These are phyloP conservation scores for Cervus canadensis DNA, from an alignment of 2,113 vertebrate species.

Conservation along the genomic window DNA sequence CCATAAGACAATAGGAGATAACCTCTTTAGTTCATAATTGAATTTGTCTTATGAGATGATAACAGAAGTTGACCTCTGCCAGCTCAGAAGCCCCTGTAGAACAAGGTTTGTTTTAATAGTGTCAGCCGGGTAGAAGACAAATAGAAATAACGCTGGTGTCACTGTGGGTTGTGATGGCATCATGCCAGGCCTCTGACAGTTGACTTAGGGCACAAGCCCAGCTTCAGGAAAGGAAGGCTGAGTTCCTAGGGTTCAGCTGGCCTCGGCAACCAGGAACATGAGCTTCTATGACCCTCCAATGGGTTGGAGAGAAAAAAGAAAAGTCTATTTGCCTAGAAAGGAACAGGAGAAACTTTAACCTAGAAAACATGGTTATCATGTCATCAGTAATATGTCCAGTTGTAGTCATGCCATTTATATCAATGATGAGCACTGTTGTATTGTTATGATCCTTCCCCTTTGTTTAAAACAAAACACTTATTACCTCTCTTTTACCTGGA, in stretches of 20 bases:
- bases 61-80: background rate
- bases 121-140: background rate
- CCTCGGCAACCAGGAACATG: background rate
- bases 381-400: background rate
- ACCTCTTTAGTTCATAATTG: background rate
- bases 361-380: background rate
- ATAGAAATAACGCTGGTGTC: background rate
- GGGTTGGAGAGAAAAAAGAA: background rate
- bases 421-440: background rate
- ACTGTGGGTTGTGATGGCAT: background rate
- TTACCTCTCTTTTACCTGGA: background rate
- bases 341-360: background rate
- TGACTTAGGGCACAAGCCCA: background rate
- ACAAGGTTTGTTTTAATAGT: constrained; percentile 9
- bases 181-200: background rate
- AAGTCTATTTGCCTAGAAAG: background rate
- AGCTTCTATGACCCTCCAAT: background rate
- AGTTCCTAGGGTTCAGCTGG: background rate
- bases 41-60: background rate
- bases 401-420: background rate
- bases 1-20: background rate
- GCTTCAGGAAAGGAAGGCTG: background rate
- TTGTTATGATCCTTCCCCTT: background rate
- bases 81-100: background rate
- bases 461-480: background rate